Base-by-base conservation (phyloP, 1,140 invertebrate genomes). In the Liolophura sinensis region DNA sequence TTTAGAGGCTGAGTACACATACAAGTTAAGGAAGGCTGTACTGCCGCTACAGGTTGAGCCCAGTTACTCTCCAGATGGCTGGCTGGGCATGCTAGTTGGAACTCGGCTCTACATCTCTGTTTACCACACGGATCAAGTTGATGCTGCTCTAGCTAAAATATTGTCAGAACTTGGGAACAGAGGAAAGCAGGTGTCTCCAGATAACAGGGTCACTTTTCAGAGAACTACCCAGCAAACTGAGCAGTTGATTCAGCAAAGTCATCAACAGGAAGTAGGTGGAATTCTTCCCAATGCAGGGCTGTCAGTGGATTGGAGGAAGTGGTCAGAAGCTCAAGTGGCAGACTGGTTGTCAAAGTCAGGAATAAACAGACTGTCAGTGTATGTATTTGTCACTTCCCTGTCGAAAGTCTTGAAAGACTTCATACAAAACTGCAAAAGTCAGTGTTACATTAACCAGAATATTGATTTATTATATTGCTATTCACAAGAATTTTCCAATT, bases 1-100 rank as follows among this genome's bases (percentile, higher is more conserved):
- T 77, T 18, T 73, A 82, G 82, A 83, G 66, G 77, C 80, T 27
- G 81, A 83, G 60, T 83, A 83, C 71, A 69, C 75, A 12, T 81
- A 77, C 60, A 70, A 75, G 24, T 65, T 81, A 16, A 65, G 73
- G 9, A 82, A 82, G 58, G 71, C 75, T 50, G 75, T 81, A 11
- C 65, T 84, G 3, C 81, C 81, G 14, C 57, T 83, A 11, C 54
- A 75, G 14, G 52, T 82, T 0, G 77, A 84, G 65, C 15, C 64
- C 12, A 64, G 72, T 5, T 84, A 80, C 56, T 64, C 60, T 11
- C 79, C 82, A 25, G 79, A 82, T 60, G 81, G 81, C 3, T 84
- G 82, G 82, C 71, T 84, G 14, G 82, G 82, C 0, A 76, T 82
- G 18, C 62, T 84, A 31, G 72, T 81, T 9, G 82, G 82, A 3